Evolutionary conservation across 2,888 invertebrate genomes (phyloP).

Genomic region (Pollenia angustigena): DNA sequence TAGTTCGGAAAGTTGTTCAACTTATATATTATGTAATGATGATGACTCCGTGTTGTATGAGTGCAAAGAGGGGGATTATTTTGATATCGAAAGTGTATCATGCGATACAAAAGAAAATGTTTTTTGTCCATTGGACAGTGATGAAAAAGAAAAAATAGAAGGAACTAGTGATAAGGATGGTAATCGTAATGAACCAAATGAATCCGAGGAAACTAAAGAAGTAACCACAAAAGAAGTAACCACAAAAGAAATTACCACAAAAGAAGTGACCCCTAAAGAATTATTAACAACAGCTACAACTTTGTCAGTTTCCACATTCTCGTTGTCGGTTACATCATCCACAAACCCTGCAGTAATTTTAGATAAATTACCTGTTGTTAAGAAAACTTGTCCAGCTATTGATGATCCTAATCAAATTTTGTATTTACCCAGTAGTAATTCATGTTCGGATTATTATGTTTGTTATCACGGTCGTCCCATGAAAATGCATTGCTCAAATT

Average conservation of each 20-base stretch:
- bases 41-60: slow-evolving; percentile 78
- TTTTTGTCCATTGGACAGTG: slow-evolving; percentile 77
- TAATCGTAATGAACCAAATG: too few relatives aligned
- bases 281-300: slow-evolving; percentile 41
- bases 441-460: slow-evolving; percentile 81
- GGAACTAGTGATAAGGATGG: neutral
- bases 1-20: slow-evolving; percentile 78
- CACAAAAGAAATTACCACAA: slow-evolving; percentile 41
- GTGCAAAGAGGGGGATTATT: slow-evolving; percentile 79
- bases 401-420: slow-evolving; percentile 81
- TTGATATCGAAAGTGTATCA: slow-evolving; percentile 76
- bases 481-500: slow-evolving; percentile 81
- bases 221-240: slow-evolving; percentile 36
- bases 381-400: slow-evolving; percentile 77
- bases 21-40: slow-evolving; percentile 81
- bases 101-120: slow-evolving; percentile 79
- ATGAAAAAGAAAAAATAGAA: slow-evolving; percentile 65
- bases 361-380: slow-evolving; percentile 76
- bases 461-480: slow-evolving; percentile 81
- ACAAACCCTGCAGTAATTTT: slow-evolving; percentile 59
- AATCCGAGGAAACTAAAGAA: slow-evolving; percentile 50
- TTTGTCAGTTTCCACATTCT: neutral
- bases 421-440: slow-evolving; percentile 78
- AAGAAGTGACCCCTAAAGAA: slow-evolving; percentile 22
- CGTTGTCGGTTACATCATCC: neutral